Evolutionary conservation across 1,140 invertebrate genomes (phyloP).

Genomic region (Episyrphus balteatus): DNA sequence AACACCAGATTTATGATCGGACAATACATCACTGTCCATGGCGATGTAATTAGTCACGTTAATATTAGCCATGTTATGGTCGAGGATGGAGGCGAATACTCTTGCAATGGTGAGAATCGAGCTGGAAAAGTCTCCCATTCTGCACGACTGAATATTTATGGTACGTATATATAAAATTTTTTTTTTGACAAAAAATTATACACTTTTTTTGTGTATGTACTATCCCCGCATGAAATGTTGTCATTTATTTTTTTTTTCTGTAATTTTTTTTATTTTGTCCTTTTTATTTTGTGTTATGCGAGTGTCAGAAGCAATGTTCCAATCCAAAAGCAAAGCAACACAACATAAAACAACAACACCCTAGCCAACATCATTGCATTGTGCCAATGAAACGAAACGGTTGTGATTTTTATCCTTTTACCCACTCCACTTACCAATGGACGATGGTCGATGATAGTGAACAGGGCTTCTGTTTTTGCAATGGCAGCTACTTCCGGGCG

Average conservation of each 20-base stretch:
- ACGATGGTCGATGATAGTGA: too few relatives aligned
- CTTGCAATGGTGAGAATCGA: slow-evolving; percentile 67
- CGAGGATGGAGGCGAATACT: slow-evolving; percentile 79
- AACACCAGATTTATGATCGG: slow-evolving; percentile 67
- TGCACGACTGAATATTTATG: slow-evolving; percentile 75
- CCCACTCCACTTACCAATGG: too few relatives aligned
- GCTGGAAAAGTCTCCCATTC: slow-evolving; percentile 64
- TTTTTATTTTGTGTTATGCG: too few relatives aligned
- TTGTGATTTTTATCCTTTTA: too few relatives aligned
- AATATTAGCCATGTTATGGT: slow-evolving; percentile 76
- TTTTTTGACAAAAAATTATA: background rate
- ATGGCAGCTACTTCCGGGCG: too few relatives aligned
- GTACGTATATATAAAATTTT: too few relatives aligned
- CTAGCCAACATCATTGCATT: too few relatives aligned
- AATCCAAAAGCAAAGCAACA: too few relatives aligned
- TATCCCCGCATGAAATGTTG: slow-evolving; percentile 10
- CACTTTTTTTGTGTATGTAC: slow-evolving; percentile 8
- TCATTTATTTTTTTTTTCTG: slow-evolving; percentile 8
- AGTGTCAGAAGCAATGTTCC: too few relatives aligned
- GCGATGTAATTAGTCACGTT: slow-evolving; percentile 76
- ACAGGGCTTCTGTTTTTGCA: too few relatives aligned
- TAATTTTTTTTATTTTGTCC: slow-evolving; percentile 8
- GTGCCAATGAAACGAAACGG: too few relatives aligned
- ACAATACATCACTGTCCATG: slow-evolving; percentile 67
- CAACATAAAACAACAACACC: too few relatives aligned